Conservation (phyloP, 2,113 vertebrate species). For the Bos javanicus region DNA sequence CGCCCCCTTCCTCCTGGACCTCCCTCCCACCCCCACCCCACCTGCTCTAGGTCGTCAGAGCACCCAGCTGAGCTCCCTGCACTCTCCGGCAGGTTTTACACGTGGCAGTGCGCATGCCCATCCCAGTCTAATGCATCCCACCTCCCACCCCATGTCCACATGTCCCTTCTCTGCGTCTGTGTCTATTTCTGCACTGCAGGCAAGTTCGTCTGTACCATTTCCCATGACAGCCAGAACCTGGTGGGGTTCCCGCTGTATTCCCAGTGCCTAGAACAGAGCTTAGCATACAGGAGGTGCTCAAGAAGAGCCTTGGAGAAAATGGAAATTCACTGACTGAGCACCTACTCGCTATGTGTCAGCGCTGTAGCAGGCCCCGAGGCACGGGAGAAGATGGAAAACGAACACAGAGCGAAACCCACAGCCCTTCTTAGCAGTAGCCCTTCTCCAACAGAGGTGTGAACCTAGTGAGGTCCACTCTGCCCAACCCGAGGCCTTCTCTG, state of each 20-base stretch:
- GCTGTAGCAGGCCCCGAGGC: neutral
- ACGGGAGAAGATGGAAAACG: neutral
- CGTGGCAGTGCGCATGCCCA: neutral
- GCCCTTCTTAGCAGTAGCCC: neutral
- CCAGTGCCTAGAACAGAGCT: neutral
- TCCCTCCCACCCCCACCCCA: neutral
- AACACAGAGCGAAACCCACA: neutral
- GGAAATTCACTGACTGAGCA: neutral
- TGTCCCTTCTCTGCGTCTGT: neutral
- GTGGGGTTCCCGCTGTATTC: neutral
- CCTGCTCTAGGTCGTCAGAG: rapidly evolving
- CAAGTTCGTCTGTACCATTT: neutral
- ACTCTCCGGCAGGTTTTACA: neutral
- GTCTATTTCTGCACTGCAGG: neutral
- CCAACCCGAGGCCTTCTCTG: too few relatives aligned
- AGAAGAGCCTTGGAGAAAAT: neutral
- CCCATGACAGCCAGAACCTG: neutral
- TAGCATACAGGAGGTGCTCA: neutral
- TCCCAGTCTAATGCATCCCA: neutral
- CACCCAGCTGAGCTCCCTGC: neutral
- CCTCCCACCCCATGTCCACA: neutral
- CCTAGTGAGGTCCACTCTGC: rapidly evolving
- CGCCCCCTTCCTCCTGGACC: neutral
- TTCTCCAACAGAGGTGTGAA: neutral
- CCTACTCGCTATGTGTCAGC: neutral